A percentile compares a stretch with the other conserved stretches of the same genome.
phyloP scores from a whole-genome alignment of 1,140 invertebrate species.

The Pogonomyrmex barbatus region DNA sequence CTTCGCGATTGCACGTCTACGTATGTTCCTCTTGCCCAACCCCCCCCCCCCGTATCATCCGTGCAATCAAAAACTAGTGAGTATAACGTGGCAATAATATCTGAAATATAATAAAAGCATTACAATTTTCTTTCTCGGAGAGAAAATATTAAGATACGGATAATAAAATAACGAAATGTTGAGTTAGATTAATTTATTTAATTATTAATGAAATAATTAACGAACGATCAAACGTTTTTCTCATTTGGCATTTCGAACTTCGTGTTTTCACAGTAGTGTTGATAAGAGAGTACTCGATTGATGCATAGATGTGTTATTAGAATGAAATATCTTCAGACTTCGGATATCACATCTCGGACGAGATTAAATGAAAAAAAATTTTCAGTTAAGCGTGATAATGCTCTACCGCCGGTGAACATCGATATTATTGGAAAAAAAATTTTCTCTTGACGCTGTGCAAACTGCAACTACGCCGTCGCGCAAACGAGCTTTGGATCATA shows the following conservation, averaged over 20 bases:
- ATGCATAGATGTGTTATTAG: conserved; percentile 2
- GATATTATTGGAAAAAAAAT: conserved; percentile 46
- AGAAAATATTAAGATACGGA: neutral
- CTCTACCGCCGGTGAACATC: conserved; percentile 13
- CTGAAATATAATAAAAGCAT: neutral
- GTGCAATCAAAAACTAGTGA: neutral
- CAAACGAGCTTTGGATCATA: conserved; percentile 52
- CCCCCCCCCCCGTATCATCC: neutral
- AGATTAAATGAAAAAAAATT: conserved; percentile 48
- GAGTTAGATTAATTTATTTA: neutral
- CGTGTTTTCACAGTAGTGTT: neutral
- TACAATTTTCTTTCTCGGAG: neutral
- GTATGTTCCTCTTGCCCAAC: conserved; percentile 3
- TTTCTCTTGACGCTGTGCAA: conserved; percentile 29
- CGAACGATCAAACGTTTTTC: neutral
- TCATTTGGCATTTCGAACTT: neutral
- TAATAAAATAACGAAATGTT: neutral
- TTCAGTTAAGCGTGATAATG: conserved; percentile 43
- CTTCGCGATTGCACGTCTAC: conserved; percentile 42
- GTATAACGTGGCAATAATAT: neutral
- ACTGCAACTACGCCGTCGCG: conserved; percentile 38
- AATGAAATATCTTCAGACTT: neutral
- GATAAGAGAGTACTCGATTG: neutral
- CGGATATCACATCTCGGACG: neutral
- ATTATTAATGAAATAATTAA: neutral